Evolutionary conservation across 2,888 invertebrate genomes (phyloP).

Genomic region (Leucophenga maculata): DNA sequence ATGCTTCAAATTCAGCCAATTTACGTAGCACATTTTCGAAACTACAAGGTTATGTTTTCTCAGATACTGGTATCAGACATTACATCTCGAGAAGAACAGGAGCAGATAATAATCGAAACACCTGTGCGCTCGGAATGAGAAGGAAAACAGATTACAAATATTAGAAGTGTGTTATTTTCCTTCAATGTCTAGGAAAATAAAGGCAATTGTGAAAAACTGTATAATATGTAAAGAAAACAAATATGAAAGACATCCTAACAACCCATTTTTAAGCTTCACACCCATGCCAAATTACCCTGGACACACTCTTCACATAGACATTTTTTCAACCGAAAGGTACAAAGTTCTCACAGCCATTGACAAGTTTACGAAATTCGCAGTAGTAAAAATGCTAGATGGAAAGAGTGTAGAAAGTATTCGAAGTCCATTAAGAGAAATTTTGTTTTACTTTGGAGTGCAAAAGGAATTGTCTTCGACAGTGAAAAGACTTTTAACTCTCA

Average conservation of each 20-base stretch:
- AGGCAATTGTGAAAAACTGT: slow-evolving; percentile 20
- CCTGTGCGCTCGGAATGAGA: not conserved
- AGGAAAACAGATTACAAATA: slow-evolving; percentile 36
- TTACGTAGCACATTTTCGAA: not conserved
- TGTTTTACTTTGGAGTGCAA: not conserved
- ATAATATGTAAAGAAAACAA: slow-evolving; percentile 36
- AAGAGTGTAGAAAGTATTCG: not conserved
- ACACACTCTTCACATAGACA: slow-evolving; percentile 41
- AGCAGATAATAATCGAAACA: slow-evolving; percentile 8
- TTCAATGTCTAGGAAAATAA: slow-evolving; percentile 13
- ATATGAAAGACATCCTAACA: slow-evolving; percentile 40
- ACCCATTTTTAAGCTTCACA: slow-evolving; percentile 29
- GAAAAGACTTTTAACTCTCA: slow-evolving; percentile 35
- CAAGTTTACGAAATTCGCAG: slow-evolving; percentile 38
- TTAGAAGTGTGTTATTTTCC: slow-evolving; percentile 35
- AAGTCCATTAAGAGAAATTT: not conserved
- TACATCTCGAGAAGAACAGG: slow-evolving; percentile 12
- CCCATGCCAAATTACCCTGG: slow-evolving; percentile 38
- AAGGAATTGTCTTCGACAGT: slow-evolving; percentile 39
- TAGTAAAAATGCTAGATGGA: not conserved
- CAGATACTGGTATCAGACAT: slow-evolving; percentile 27
- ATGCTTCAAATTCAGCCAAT: slow-evolving; percentile 6
- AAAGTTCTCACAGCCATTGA: slow-evolving; percentile 34
- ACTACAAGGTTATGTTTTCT: slow-evolving; percentile 23
- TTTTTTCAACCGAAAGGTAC: slow-evolving; percentile 31